Evolutionary conservation across 2,888 invertebrate genomes (phyloP), one percentile per base, ranked within the genome.

Genomic region (Barypeithes pellucidus): DNA sequence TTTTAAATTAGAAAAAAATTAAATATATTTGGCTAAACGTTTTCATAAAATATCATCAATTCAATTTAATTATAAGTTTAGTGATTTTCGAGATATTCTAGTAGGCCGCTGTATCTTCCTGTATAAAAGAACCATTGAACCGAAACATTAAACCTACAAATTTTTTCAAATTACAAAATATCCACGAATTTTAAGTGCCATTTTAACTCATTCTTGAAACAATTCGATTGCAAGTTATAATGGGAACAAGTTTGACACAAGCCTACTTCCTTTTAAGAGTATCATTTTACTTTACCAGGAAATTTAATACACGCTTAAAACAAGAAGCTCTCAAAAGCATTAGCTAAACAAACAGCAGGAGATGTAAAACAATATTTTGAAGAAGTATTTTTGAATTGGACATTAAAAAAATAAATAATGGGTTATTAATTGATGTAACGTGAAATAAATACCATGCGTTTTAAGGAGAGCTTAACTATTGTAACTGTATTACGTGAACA

Each of bases 321-420:
- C 43, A 43, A 43, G 16, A 43, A 43, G 43, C 43, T 43, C 43
- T 43, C n/a, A 16, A 16, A 16, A 16, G 43, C 43, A 43, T 43
- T 43, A 43, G 43, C 16, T 43, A 43, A 43, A 16, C 43, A 43
- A 43, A 43, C n/a, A 43, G 16, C 14, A 43, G 5, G 5, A 14
- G 7, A 7, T 43, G 43, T 43, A 43, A 43, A 43, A 16, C 43
- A 43, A 43, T 43, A 43, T 43, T 12, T 43, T 16, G 4, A 43
- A 7, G 7, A 43, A 43, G 39, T 39, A n/a, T 39, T 39, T 39
- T 39, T 29, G 29, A 29, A 29, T 29, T 2, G 29, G 9, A 29
- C 3, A 29, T 29, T n/a, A n/a, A n/a, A n/a, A n/a, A n/a, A n/a
- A n/a, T n/a, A n/a, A n/a, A n/a, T n/a, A n/a, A n/a, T n/a, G n/a